Base-by-base conservation (phyloP, 1,140 invertebrate species). In the Drosophila pectinifera region DNA sequence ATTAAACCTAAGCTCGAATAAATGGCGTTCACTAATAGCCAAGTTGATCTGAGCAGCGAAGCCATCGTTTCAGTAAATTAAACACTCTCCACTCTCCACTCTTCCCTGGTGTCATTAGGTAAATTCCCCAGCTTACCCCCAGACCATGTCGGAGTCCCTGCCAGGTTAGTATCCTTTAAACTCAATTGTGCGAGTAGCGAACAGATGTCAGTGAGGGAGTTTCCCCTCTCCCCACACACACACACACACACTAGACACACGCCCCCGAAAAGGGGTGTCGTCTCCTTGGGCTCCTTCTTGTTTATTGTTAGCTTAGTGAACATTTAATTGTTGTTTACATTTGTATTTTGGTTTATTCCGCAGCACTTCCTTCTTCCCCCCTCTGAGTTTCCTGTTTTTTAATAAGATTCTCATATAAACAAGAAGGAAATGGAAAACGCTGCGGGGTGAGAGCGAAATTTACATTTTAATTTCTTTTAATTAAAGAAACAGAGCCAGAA, bases 401-500 rank as follows among this genome's bases (percentile, higher is more conserved):
- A 89, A 89, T 80, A 89, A 69, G 70, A 83, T 63, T 84, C 43
- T 24, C 57, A 56, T 53, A 61, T 55, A 72, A 81, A 65, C 57
- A 70, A 36, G 31, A 61, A 46, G 22, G 31, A 75, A 62, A 34
- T 20, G n/a, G 59, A 42, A 22, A 55, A 42, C 18, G 11, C 1
- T 24, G 11, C 20, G 6, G 8, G 0, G 53, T n/a, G n/a, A n/a
- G 11, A 39, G 62, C 26, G 28, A 24, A 86, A 86, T 88, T 88
- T 88, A 88, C 84, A 88, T 88, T 88, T 88, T 88, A 88, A 88
- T 88, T 89, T 89, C 64, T 83, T 89, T 89, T 89, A 89, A 88
- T 88, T 88, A 88, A 88, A 89, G 79, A 73, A 69, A 49, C 63
- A 73, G 53, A 57, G 18, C 36, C 39, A 45, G 42, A 73, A 58